Evolutionary conservation across 30 jellyfish, hydroid and myxozoan genomes (phyloP).

Genomic region (Aurelia aurita): DNA sequence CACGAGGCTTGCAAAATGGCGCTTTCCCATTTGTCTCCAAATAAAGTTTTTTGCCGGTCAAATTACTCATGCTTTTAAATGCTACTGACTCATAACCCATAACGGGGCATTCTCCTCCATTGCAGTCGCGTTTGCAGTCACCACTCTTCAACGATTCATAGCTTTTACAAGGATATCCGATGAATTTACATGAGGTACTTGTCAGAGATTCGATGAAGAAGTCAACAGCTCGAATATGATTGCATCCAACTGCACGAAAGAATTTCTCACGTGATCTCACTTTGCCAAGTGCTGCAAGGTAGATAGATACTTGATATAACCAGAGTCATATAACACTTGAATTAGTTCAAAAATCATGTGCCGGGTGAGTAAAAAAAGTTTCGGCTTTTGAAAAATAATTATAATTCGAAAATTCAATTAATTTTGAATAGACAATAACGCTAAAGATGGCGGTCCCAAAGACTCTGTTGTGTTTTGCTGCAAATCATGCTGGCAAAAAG

Average conservation of each 20-base stretch:
- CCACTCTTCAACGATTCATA: conserved; percentile 51
- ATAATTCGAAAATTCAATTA: too few species aligned
- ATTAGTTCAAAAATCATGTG: too few species aligned
- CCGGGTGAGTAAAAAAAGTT: too few species aligned
- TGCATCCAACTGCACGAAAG: conserved; percentile 66
- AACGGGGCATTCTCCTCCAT: conserved; percentile 46
- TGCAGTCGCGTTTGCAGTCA: conserved; percentile 34
- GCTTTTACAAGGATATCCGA: conserved; percentile 62
- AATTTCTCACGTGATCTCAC: conserved; percentile 38
- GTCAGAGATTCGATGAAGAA: conserved; percentile 60
- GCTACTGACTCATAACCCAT: conserved; percentile 65
- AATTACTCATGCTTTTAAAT: background rate
- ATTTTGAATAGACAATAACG: too few species aligned
- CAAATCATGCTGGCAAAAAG: too few species aligned
- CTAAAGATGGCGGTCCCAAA: too few species aligned
- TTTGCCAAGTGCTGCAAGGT: conserved; percentile 7
- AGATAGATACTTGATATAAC: too few species aligned
- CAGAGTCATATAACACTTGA: too few species aligned
- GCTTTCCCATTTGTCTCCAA: conserved; percentile 40
- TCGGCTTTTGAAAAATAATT: too few species aligned
- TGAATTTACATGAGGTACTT: conserved; percentile 31
- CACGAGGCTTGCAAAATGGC: conserved; percentile 41
- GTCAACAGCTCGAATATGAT: conserved; percentile 71
- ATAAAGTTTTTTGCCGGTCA: conserved; percentile 37
- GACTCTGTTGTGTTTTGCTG: too few species aligned